Evolutionary conservation across 2,113 vertebrate species (phyloP).

Genomic region (Ancistrus triradiatus): DNA sequence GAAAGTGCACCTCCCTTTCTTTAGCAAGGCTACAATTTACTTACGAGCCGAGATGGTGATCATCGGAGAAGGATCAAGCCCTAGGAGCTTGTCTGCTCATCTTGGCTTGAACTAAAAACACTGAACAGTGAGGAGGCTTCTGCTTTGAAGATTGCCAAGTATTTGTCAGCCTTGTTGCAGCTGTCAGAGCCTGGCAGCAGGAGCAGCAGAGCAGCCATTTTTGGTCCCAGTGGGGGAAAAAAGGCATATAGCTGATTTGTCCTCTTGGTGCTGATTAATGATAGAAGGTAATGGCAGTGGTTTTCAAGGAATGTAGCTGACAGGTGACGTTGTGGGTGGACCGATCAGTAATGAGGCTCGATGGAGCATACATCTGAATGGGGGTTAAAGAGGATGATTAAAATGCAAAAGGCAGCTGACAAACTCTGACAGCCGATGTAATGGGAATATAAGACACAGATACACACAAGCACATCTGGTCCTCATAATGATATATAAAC

Average conservation of each 20-base stretch:
- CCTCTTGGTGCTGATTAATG: conserved; percentile 20
- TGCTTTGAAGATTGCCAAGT: conserved; percentile 35
- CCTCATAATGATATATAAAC: neutral
- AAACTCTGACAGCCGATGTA: neutral
- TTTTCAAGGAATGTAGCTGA: conserved; percentile 4
- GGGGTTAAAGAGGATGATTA: conserved; percentile 23
- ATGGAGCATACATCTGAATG: conserved; percentile 5
- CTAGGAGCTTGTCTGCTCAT: conserved; percentile 14
- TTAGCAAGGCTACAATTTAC: conserved; percentile 33
- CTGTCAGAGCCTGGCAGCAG: conserved; percentile 19
- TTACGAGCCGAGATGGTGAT: conserved; percentile 27
- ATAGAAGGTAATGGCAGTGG: conserved; percentile 8
- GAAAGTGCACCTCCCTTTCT: neutral
- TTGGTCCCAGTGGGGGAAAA: neutral
- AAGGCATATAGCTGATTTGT: conserved; percentile 1
- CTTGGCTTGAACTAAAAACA: conserved; percentile 27
- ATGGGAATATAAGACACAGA: neutral
- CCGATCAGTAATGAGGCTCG: conserved; percentile 1
- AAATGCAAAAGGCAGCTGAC: conserved; percentile 13
- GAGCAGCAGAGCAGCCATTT: neutral
- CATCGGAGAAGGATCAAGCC: conserved; percentile 20
- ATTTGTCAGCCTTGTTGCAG: conserved; percentile 40
- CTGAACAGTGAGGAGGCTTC: conserved; percentile 24
- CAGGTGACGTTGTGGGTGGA: conserved; percentile 7
- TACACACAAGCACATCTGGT: no score